Evolutionary conservation across 2,113 vertebrate genomes (phyloP).

Genomic region (Elaphurus davidianus): DNA sequence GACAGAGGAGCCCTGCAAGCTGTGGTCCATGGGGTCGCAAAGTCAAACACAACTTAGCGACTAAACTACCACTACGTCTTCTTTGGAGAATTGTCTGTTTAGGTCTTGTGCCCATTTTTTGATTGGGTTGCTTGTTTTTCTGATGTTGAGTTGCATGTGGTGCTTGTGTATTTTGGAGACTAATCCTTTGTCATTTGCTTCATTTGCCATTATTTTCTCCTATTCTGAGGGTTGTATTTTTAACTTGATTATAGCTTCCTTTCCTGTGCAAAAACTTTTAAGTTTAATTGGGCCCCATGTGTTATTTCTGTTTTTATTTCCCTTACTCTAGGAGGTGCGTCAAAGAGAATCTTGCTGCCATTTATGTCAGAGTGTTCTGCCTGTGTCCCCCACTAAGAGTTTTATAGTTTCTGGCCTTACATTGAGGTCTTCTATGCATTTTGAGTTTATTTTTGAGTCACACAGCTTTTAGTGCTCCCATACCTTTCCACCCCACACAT

Average conservation of each 20-base stretch:
- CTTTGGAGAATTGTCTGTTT: neutral
- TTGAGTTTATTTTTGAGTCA: neutral
- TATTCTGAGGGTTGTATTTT: neutral
- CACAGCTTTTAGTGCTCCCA: neutral
- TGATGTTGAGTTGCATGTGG: neutral
- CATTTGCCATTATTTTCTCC: neutral
- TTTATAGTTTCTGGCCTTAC: neutral
- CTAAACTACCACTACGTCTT: neutral
- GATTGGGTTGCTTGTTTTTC: neutral
- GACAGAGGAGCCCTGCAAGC: neutral
- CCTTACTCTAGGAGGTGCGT: neutral
- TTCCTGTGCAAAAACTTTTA: neutral
- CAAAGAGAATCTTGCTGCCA: neutral
- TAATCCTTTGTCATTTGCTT: neutral
- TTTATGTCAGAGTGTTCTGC: neutral
- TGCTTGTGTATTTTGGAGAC: neutral
- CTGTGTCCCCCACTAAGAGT: neutral
- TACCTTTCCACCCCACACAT: too few species aligned
- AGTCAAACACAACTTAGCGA: neutral
- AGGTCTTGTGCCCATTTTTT: neutral
- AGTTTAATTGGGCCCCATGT: neutral
- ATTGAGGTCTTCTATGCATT: neutral
- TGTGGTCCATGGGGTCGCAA: accelerated
- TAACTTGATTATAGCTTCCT: neutral
- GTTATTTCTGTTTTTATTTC: neutral